Percentiles rank a stretch among this genome's conserved stretches.
Conservation (phyloP, 37 sponge, comb jelly and placozoan genomes). For the Bolinopsis microptera region DNA sequence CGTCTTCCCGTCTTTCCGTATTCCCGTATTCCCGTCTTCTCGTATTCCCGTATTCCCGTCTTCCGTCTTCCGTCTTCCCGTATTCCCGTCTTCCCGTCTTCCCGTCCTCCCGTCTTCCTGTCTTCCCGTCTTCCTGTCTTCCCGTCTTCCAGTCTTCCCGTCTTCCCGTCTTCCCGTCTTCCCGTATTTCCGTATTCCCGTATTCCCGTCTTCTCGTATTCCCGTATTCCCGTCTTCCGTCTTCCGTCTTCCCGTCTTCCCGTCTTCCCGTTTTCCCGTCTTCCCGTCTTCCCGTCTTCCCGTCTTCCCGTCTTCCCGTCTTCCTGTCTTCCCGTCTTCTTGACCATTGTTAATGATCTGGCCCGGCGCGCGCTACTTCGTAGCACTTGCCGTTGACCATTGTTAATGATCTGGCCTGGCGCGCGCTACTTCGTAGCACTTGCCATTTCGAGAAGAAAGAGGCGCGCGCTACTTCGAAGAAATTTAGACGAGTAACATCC, state of each 20-base stretch:
- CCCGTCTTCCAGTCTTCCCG: not conserved
- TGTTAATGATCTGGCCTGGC: no score
- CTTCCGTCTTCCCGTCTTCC: not conserved
- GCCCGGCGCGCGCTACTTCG: no score
- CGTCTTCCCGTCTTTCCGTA: constrained; percentile 32
- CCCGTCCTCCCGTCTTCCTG: not conserved
- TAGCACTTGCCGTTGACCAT: no score
- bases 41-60: not conserved
- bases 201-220: not conserved
- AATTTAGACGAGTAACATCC: no score
- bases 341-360: no score
- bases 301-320: not conserved
- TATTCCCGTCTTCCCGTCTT: not conserved
- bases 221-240: not conserved
- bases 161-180: not conserved
- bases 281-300: constrained; percentile 59
- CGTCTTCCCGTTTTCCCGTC: not conserved
- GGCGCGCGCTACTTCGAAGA: no score
- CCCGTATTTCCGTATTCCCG: not conserved
- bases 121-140: not conserved
- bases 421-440: no score
- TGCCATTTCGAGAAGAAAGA: no score
- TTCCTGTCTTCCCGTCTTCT: not conserved
- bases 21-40: not conserved
- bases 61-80: not conserved